Evolutionary conservation across 2,113 vertebrate genomes (phyloP), one percentile per base, ranked within the genome.

Genomic region (Orientallactaga bullata): DNA sequence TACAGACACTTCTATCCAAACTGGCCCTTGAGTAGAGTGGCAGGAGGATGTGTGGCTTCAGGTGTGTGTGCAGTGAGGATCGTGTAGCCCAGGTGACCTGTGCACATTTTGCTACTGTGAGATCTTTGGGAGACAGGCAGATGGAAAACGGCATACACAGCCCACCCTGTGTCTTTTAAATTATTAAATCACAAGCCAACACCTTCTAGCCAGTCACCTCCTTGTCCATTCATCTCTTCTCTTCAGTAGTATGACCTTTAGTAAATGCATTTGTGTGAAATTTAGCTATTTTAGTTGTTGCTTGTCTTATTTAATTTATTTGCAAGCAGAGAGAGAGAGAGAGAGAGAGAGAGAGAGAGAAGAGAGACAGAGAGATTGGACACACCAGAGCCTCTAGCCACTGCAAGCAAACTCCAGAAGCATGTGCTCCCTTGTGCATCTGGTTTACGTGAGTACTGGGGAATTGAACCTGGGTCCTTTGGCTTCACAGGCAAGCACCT

Each of bases 11-110:
- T 74, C 17, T 28, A 26, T 80, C 51, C 51, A 51, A 32, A 21
- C 17, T 6, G 10, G 16, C 7, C 13, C 28, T 47, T 47, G 42
- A 47, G 42, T 24, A 28, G 60, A 81, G 26, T 5, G 24, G 42
- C 1, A 1, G 0, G 26, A 88, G 74, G 16, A 35, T 1, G 13
- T 10, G 0, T 0, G 6, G 24, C 74, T 39, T 73, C 28, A 30
- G 12, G 15, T 20, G 0, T 30, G 35, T 21, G 0, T n/a, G 9
- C 21, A 0, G 4, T 7, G 74, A 55, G 55, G 55, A 55, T 9
- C 69, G 21, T 0, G 3, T 2, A 0, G 5, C 20, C 10, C 11
- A 0, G 80, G 37, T 4, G 21, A n/a, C 8, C 16, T 32, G 32
- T 55, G 21, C 17, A 11, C 2, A 8, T n/a, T 2, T 23, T 37